Base-by-base conservation (phyloP, 2,888 invertebrate species). In the Apoderus coryli region DNA sequence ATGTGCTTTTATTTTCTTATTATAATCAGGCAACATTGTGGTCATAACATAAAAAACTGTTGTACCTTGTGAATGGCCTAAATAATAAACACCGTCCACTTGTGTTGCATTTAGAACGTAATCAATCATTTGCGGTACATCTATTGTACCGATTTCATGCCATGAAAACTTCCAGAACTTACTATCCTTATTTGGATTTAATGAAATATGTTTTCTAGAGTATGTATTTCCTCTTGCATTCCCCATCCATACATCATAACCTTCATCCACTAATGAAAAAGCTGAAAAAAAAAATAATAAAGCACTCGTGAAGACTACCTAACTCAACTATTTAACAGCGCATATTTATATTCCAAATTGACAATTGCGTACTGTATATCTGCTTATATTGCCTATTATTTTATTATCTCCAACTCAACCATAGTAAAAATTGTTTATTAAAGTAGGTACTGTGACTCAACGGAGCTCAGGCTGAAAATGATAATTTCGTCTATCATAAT, bases 61-160 rank as follows among this genome's bases (percentile, higher is more conserved):
- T 0, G 76, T 72, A 4, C 85, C 86, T 53, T 75, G 74, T 0
- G 85, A 88, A 50, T 86, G 82, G 0, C 88, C 89, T 2, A 80
- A 57, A 49, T 85, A 88, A 45, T 76, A 75, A 0, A 89, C 46
- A 28, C 70, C 59, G 1, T 64, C 41, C 14, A 65, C 60, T 0
- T 66, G 65, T 0, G 82, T 77, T 2, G 42, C 29, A 1, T 50
- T 45, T 1, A 76, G 54, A n/a, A 75, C 63, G 46, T 75, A 72
- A 49, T 90, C 78, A 25, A 93, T 75, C 62, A 76, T 77, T 0
- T 79, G 69, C 1, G 89, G 85, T 9, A 90, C 48, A 54, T 92
- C 92, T 39, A 63, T 67, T 33, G 65, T 55, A 1, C 78, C 84
- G 51, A 89, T 82, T 51, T 86, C 76, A 49, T 89, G 80, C 75